Percentiles rank a stretch among this genome's conserved stretches.
These are phyloP conservation scores for Aplocera efformata DNA, from an alignment of 2,888 invertebrate genomes.

Conservation along the genomic window DNA sequence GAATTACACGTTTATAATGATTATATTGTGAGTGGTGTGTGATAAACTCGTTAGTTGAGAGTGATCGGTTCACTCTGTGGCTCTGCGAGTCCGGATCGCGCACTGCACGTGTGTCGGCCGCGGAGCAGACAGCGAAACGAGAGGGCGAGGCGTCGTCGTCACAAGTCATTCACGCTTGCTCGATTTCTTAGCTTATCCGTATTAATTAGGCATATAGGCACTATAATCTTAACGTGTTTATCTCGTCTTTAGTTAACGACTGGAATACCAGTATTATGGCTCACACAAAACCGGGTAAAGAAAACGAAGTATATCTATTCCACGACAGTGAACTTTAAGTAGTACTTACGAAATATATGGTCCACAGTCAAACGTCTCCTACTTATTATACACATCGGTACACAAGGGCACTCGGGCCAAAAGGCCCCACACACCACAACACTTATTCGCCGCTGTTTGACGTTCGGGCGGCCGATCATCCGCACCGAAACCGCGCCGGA, in stretches of 20 bases:
- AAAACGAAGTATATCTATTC: slow-evolving; percentile 28
- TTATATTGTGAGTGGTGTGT: slow-evolving; percentile 48
- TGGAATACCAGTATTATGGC: slow-evolving; percentile 22
- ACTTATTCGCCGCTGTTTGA: slow-evolving; percentile 41
- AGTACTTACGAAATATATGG: slow-evolving; percentile 73
- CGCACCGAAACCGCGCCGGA: slow-evolving; percentile 69
- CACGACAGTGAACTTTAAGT: slow-evolving; percentile 50
- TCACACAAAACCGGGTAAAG: neutral
- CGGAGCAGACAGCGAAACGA: slow-evolving; percentile 48
- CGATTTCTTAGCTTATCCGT: slow-evolving; percentile 42
- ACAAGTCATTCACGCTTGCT: slow-evolving; percentile 59
- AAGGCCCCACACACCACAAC: slow-evolving; percentile 72
- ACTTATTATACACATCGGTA: slow-evolving; percentile 61
- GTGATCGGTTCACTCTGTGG: slow-evolving; percentile 38
- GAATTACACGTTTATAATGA: slow-evolving; percentile 23
- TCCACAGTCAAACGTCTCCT: slow-evolving; percentile 74
- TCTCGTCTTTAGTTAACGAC: slow-evolving; percentile 33
- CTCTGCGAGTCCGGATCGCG: slow-evolving; percentile 37
- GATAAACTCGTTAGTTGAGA: slow-evolving; percentile 51
- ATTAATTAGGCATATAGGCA: slow-evolving; percentile 34
- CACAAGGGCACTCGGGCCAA: slow-evolving; percentile 74
- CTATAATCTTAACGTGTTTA: slow-evolving; percentile 45
- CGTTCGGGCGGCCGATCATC: slow-evolving; percentile 48
- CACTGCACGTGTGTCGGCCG: slow-evolving; percentile 63
- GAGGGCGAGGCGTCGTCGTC: slow-evolving; percentile 56